A percentile compares a stretch with the other conserved stretches of the same genome.
phyloP scores from a whole-genome alignment of 1,140 invertebrate genomes.

The Pantala flavescens region DNA sequence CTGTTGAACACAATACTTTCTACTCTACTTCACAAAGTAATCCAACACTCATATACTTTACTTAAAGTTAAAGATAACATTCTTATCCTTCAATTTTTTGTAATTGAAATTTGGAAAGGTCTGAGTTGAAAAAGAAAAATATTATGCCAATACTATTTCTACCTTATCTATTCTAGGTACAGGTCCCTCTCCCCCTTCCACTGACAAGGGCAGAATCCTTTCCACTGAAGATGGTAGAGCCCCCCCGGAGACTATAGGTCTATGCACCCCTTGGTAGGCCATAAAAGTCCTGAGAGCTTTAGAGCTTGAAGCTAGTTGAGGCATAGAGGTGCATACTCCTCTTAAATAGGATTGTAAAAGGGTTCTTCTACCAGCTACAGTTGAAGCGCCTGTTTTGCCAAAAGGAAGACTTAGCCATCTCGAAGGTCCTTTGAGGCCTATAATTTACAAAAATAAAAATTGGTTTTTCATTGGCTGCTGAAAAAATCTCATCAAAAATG shows the following conservation, averaged over 20 bases:
- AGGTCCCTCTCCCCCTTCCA: not conserved
- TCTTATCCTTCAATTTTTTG: too few relatives aligned
- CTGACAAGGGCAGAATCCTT: not conserved
- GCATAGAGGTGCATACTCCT: not conserved
- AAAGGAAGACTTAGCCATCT: not conserved
- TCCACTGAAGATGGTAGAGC: not conserved
- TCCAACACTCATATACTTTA: too few relatives aligned
- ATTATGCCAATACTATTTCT: not conserved
- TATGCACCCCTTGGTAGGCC: not conserved
- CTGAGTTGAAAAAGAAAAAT: too few relatives aligned
- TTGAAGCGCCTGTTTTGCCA: not conserved
- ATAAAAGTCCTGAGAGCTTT: not conserved
- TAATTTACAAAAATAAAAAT: too few relatives aligned
- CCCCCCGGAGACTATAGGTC: not conserved
- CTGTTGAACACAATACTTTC: too few relatives aligned
- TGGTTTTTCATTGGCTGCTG: too few relatives aligned
- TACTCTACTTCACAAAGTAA: too few relatives aligned
- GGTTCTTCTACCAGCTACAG: not conserved
- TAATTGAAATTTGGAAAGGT: too few relatives aligned
- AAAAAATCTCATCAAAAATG: too few relatives aligned
- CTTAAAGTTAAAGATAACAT: too few relatives aligned
- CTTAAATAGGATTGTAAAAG: not conserved
- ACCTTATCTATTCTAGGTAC: not conserved
- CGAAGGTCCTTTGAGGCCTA: not conserved
- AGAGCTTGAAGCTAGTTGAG: not conserved